A percentile compares a stretch with the other conserved stretches of the same genome.
Evolutionary conservation across 2,888 invertebrate genomes (phyloP).

Genomic region (Drosophila neotestacea): DNA sequence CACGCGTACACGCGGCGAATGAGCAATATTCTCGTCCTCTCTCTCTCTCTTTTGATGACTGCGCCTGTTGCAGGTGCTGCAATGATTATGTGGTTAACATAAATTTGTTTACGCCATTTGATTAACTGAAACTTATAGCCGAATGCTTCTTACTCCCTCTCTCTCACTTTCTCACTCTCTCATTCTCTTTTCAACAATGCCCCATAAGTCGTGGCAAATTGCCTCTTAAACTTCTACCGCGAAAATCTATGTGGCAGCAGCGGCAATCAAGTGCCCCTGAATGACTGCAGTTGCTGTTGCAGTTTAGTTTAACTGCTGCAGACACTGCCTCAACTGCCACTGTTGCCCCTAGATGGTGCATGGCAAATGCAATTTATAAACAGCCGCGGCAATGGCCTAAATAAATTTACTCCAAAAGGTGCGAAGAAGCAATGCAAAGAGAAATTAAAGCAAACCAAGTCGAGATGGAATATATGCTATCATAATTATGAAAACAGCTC

Average conservation of each 20-base stretch:
- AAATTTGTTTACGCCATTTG: constrained; percentile 69
- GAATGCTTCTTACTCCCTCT: neutral
- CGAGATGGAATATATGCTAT: neutral
- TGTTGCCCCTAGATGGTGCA: constrained; percentile 4
- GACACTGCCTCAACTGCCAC: constrained; percentile 5
- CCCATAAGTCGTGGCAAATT: constrained; percentile 33
- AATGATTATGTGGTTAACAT: constrained; percentile 78
- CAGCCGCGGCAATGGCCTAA: constrained; percentile 28
- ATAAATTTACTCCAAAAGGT: constrained; percentile 47
- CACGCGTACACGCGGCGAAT: constrained; percentile 36
- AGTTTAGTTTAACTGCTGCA: constrained; percentile 58
- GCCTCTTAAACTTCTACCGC: constrained; percentile 48
- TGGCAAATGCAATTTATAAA: constrained; percentile 64
- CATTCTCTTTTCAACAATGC: constrained; percentile 18
- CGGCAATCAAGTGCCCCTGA: constrained; percentile 66
- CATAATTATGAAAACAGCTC: neutral
- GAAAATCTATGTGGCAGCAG: constrained; percentile 47
- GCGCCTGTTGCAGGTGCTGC: constrained; percentile 49
- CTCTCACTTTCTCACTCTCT: neutral
- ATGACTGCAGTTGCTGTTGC: constrained; percentile 79
- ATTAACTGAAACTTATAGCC: constrained; percentile 46
- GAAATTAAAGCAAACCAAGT: neutral
- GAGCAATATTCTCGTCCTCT: constrained; percentile 31
- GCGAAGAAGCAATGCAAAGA: neutral
- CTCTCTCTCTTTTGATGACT: neutral